Evolutionary conservation across 2,113 vertebrate species (phyloP).

Genomic region (Pituophis catenifer): DNA sequence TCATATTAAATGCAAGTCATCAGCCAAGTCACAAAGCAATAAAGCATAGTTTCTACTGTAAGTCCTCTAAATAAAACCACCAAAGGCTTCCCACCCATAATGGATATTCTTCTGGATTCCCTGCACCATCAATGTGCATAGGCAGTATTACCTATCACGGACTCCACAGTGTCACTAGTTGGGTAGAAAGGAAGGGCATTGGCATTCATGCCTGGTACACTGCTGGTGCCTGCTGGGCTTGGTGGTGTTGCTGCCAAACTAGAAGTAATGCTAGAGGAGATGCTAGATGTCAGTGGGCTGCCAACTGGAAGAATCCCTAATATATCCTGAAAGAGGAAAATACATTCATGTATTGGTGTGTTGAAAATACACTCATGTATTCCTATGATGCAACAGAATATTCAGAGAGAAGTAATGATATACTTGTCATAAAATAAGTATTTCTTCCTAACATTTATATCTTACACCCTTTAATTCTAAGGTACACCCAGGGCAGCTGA

Average conservation of each 20-base stretch:
- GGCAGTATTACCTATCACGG: conserved; percentile 87
- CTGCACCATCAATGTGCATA: conserved; percentile 9
- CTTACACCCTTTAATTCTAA: neutral
- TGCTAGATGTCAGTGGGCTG: conserved; percentile 88
- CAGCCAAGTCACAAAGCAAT: conserved; percentile 16
- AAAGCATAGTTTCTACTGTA: conserved; percentile 27
- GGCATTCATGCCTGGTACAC: conserved; percentile 93
- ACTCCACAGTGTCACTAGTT: conserved; percentile 97
- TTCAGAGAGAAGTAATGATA: neutral
- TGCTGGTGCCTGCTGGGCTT: conserved; percentile 87
- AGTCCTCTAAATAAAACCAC: neutral
- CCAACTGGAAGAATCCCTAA: conserved; percentile 91
- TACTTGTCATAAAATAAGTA: neutral
- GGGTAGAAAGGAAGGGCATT: conserved; percentile 98
- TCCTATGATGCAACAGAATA: neutral
- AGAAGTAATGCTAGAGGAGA: conserved; percentile 95
- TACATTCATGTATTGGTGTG: conserved; percentile 31
- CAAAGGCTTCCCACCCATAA: conserved; percentile 1
- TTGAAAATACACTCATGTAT: conserved; percentile 36
- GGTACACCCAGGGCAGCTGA: neutral
- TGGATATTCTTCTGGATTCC: conserved; percentile 34
- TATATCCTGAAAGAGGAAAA: conserved; percentile 81
- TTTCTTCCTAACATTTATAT: neutral
- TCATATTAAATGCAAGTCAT: neutral
- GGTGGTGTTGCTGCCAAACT: conserved; percentile 95